phyloP scores from a whole-genome alignment of 1,140 invertebrate species.

The Aphaenogaster rudis region DNA sequence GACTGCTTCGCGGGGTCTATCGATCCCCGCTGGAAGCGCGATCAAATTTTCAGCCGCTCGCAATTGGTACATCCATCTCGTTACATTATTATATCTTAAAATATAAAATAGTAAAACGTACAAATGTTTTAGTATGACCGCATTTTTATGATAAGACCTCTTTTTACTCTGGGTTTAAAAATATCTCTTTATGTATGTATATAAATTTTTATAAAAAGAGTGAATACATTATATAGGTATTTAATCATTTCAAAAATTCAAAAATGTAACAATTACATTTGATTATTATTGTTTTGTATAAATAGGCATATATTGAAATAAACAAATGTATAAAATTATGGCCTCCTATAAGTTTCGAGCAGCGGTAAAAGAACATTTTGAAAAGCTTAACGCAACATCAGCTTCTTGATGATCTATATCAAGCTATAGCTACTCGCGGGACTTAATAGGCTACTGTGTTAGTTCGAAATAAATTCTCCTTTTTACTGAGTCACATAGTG shows the following conservation, averaged over 20 bases:
- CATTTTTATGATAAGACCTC: background rate
- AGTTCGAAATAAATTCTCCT: conserved; percentile 31
- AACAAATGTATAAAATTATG: background rate
- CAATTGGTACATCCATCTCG: background rate
- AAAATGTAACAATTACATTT: background rate
- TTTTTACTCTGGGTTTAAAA: background rate
- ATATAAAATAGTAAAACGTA: background rate
- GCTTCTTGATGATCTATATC: conserved; percentile 3
- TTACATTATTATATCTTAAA: background rate
- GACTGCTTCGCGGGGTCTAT: conserved; percentile 34
- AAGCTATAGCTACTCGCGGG: background rate
- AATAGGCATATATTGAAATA: background rate
- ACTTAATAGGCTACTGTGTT: background rate
- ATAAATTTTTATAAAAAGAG: background rate
- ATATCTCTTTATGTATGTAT: background rate
- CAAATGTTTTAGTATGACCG: background rate
- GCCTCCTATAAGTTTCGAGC: background rate
- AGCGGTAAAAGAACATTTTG: background rate
- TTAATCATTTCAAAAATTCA: conserved; percentile 14
- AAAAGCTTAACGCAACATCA: background rate
- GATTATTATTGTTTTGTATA: background rate
- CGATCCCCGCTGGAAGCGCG: background rate
- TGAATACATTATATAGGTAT: background rate
- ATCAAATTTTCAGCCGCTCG: conserved; percentile 11
- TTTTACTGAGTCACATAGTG: conserved; percentile 4